Conservation (phyloP, 2,113 vertebrate species). For the Cyphomyrus plagiostoma region DNA sequence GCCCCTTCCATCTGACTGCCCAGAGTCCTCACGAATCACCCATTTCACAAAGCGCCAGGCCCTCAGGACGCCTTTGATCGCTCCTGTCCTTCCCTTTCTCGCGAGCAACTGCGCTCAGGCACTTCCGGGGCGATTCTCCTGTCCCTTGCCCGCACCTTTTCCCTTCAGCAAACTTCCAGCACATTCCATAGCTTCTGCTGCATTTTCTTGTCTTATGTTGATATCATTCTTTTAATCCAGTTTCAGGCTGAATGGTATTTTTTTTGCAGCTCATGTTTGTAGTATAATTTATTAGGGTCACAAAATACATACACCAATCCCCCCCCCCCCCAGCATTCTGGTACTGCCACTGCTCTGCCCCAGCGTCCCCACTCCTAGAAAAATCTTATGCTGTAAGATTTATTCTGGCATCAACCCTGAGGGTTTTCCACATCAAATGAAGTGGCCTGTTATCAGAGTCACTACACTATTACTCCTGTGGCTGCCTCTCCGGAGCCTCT, state of each 20-base stretch:
- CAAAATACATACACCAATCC: neutral
- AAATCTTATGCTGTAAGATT: neutral
- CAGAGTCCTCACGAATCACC: neutral
- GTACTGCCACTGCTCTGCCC: too few species aligned
- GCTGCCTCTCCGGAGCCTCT: neutral
- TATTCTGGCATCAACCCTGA: neutral
- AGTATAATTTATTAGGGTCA: neutral
- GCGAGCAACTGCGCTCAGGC: neutral
- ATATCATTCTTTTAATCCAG: neutral
- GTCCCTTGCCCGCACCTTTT: neutral
- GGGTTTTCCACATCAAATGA: neutral
- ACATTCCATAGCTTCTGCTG: neutral
- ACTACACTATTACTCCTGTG: neutral
- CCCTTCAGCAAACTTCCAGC: neutral
- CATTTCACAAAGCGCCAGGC: neutral
- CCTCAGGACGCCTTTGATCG: neutral
- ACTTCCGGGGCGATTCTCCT: neutral
- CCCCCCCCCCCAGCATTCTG: neutral
- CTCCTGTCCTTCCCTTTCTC: neutral
- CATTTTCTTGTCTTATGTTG: neutral
- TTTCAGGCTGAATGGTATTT: neutral
- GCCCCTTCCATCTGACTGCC: neutral
- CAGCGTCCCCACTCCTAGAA: neutral
- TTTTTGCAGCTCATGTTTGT: neutral
- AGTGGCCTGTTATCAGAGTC: neutral